Base-by-base conservation (phyloP, 2,113 vertebrate genomes). In the Siniperca knerii region DNA sequence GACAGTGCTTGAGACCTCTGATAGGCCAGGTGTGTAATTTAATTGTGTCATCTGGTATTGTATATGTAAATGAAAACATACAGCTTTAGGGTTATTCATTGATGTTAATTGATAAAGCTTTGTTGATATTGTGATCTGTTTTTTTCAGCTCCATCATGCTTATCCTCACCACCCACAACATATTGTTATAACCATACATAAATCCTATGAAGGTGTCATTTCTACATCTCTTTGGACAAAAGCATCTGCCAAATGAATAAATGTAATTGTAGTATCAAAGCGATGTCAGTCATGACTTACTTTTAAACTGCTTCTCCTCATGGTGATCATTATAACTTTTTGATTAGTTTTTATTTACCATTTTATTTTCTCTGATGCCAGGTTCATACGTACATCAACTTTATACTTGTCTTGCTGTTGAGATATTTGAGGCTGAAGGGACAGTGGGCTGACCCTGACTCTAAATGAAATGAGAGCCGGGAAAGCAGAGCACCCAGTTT, bases 401-500 rank as follows among this genome's bases (percentile, higher is more conserved):
- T 62, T 44, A 35, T 8, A 33, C 15, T 48, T 11, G 40, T 50
- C 15, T 33, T 29, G 11, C 25, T 54, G 42, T 16, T 37, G 69
- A 3, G 35, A 35, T 44, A 6, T 25, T 35, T 70, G 8, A 52
- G 10, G 58, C 50, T 78, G 46, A 64, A 64, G 11, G 29, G 62
- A 50, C 33, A 2, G 40, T 18, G 42, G 6, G 37, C 10, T 33
- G 57, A 65, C 71, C 71, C 42, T 33, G 20, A 13, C 48, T 66
- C 33, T 5, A 35, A 64, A 75, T 81, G 52, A 75, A 84, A 75
- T 37, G 10, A 62, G 54, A 57, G 57, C 70, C 44, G 29, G 8
- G 58, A 78, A 40, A 52, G 66, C 4, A 1, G 29, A 64, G 69
- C 70, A 54, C 74, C 74, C 72, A 83, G 57, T 79, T 87, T 83